These are phyloP conservation scores for Edolisoma coerulescens DNA, from an alignment of 2,113 vertebrate species.

Conservation along the genomic window DNA sequence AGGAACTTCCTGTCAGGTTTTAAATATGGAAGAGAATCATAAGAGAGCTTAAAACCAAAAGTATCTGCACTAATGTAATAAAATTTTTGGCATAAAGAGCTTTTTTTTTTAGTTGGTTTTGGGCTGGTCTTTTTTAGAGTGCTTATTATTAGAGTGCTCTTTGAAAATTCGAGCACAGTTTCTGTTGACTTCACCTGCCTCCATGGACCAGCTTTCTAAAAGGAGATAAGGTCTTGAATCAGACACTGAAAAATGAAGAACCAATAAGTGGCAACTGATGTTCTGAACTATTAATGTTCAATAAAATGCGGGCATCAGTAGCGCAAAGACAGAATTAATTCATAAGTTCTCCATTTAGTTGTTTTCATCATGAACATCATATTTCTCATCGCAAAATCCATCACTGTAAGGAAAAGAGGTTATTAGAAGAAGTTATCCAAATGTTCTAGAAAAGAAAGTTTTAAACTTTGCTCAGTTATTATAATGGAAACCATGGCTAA, in stretches of 20 bases:
- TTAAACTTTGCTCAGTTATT: not conserved
- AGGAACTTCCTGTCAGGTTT: not conserved
- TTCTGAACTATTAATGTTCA: not conserved
- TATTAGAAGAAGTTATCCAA: not conserved
- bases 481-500: not conserved
- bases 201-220: not conserved
- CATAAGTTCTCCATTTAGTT: not conserved
- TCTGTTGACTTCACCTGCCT: not conserved
- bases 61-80: not conserved
- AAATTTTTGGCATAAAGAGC: not conserved
- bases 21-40: not conserved
- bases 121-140: not conserved
- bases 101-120: not conserved
- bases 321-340: not conserved
- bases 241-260: not conserved
- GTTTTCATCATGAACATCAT: not conserved
- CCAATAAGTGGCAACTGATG: rapidly evolving
- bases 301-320: not conserved
- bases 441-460: not conserved
- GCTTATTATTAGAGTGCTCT: not conserved
- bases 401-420: not conserved
- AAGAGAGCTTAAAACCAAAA: not conserved
- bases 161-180: not conserved
- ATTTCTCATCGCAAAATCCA: not conserved
- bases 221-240: not conserved